Base-by-base conservation (phyloP, 2,113 vertebrate genomes). In the Misgurnus mizolepis region DNA sequence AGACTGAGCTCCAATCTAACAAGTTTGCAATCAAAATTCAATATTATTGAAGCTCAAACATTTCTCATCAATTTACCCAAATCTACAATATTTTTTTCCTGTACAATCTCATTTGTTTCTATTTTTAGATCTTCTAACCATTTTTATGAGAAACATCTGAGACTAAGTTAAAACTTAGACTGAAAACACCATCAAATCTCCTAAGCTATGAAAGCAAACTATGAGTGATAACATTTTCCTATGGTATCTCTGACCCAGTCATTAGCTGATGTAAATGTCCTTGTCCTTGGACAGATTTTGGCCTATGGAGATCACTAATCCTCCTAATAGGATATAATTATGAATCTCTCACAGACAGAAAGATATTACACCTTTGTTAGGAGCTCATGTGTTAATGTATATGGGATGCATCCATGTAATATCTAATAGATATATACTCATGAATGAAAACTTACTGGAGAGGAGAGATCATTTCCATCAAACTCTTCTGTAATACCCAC, bases 381-480 rank as follows among this genome's bases (percentile, higher is more conserved):
- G 4, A 17, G 49, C 34, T 68, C 4, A 18, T 73, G 39, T 47
- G 72, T n/a, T 34, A 6, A 9, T 27, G 12, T 11, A 56, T 18
- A 56, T 15, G 40, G 69, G 39, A 72, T 34, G 27, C 27, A 72
- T 41, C 22, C 1, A 3, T 67, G n/a, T 1, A 18, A 66, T 41
- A 67, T 9, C 40, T 45, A 60, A 66, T 47, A 8, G 17, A 58
- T 18, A 41, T 49, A 6, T 39, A 39, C 0, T 27, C 56, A 62
- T 39, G 40, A 6, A 8, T 27, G 7, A 78, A 8, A 22, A 89
- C 91, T 91, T 83, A 93, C 93, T 11, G 79, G 47, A 49, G 84
- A n/a, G 81, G 85, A 89, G 64, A 74, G 81, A 69, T 90, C 90
- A 60, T 88, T 87, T 60, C 88, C 88, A 47, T 86, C 82, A 64